Evolutionary conservation across 2,888 invertebrate genomes (phyloP).

Genomic region (Polyommatus icarus): DNA sequence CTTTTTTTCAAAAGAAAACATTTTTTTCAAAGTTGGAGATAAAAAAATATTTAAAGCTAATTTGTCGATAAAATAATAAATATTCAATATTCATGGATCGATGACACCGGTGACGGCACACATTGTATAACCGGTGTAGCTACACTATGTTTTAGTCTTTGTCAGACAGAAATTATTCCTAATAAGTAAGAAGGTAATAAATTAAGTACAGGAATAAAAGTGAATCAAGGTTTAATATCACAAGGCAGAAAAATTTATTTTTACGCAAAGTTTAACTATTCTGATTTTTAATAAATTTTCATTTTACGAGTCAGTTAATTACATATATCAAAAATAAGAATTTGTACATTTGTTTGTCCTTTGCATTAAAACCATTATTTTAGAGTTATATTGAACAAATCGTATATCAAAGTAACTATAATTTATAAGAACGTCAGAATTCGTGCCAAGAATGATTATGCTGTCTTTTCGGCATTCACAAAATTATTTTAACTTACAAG

Average conservation of each 20-base stretch:
- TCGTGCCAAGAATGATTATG: slow-evolving; percentile 7
- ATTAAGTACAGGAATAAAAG: neutral
- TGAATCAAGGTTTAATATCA: neutral
- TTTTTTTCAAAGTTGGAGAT: too few relatives aligned
- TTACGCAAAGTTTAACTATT: neutral
- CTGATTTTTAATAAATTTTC: neutral
- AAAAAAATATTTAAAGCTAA: too few relatives aligned
- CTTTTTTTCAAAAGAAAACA: too few relatives aligned
- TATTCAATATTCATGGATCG: too few relatives aligned
- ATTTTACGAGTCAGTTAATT: neutral
- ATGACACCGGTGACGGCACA: too few relatives aligned
- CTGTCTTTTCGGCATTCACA: neutral
- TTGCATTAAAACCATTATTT: neutral
- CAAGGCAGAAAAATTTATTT: neutral
- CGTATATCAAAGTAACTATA: slow-evolving; percentile 15
- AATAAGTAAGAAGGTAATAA: too few relatives aligned
- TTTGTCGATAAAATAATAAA: too few relatives aligned
- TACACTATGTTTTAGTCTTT: neutral
- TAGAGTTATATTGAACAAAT: neutral
- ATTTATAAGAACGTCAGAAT: slow-evolving; percentile 8
- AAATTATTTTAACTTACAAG: neutral
- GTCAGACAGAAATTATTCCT: too few relatives aligned
- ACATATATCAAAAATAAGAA: neutral
- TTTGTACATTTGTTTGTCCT: neutral
- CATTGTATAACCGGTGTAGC: too few relatives aligned